Conservation (phyloP, 1,140 invertebrate genomes). For the Anoplophora glabripennis region DNA sequence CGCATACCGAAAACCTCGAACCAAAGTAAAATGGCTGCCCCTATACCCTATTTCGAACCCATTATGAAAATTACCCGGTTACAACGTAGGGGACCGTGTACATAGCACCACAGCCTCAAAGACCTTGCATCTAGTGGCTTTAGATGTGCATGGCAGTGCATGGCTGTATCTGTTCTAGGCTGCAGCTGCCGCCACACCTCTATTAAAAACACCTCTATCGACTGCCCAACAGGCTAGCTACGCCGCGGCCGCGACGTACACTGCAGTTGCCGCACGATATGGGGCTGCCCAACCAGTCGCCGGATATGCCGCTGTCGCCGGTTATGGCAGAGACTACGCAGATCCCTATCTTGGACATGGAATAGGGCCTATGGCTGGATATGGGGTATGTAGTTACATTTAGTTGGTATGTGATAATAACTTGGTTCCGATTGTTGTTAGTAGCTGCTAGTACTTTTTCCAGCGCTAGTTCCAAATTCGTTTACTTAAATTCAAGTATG, state of each 20-base stretch:
- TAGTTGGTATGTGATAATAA: no score
- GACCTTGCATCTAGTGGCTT: slow-evolving; percentile 24
- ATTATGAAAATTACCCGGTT: not conserved
- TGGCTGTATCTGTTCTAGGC: slow-evolving; percentile 57
- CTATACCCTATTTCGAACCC: no score
- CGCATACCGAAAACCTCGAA: no score
- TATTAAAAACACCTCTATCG: slow-evolving; percentile 56
- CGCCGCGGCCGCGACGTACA: slow-evolving; percentile 78
- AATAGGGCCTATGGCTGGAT: slow-evolving; percentile 93
- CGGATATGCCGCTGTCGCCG: slow-evolving; percentile 65
- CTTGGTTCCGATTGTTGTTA: no score
- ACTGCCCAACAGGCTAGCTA: slow-evolving; percentile 71
- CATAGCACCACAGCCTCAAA: no score
- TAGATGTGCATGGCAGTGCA: slow-evolving; percentile 54
- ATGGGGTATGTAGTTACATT: slow-evolving; percentile 70
- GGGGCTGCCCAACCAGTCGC: slow-evolving; percentile 63
- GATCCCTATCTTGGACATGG: slow-evolving; percentile 94
- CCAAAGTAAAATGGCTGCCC: no score
- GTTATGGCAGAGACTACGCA: slow-evolving; percentile 86
- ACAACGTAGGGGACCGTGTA: no score
- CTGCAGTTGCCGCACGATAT: slow-evolving; percentile 75
- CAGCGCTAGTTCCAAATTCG: no score
- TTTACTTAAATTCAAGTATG: no score
- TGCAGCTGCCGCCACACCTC: slow-evolving; percentile 60
- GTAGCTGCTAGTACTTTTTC: no score